Evolutionary conservation across 35 echinoderm and acorn worm genomes (phyloP).

Genomic region (Apostichopus parvimensis): DNA sequence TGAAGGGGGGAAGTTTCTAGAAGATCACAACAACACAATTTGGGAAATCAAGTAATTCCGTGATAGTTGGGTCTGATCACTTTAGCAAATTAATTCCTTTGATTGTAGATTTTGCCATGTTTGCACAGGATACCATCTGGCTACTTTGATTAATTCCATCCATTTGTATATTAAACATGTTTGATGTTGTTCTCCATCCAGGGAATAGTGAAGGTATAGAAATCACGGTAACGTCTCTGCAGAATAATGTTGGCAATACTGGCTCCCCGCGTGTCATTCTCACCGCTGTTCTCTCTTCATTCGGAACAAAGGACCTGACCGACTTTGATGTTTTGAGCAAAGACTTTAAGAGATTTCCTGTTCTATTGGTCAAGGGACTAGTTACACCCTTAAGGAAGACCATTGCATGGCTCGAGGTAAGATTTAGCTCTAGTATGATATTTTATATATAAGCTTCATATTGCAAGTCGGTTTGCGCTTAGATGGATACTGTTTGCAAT

Average conservation of each 20-base stretch:
- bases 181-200: not conserved
- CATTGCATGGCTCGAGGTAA: not conserved
- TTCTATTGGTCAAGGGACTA: constrained; percentile 37
- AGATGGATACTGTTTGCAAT: no score
- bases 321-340: constrained; percentile 2
- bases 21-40: no score
- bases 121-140: not conserved
- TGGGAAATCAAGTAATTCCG: no score
- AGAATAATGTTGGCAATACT: not conserved
- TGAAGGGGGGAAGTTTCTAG: no score
- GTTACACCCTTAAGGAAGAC: not conserved
- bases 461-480: no score
- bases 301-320: constrained; percentile 5
- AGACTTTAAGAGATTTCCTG: constrained; percentile 22
- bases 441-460: no score
- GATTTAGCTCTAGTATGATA: no score
- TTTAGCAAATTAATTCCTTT: no score
- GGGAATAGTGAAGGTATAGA: constrained; percentile 17
- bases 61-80: no score
- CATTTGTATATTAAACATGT: not conserved
- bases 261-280: not conserved
- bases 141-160: not conserved
- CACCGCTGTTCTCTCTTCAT: constrained; percentile 25
- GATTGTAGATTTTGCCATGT: no score
- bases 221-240: constrained; percentile 3